A percentile compares a stretch with the other conserved stretches of the same genome.
phyloP scores from a whole-genome alignment of 2,797 vertebrate species.

The Peromyscus eremicus region DNA sequence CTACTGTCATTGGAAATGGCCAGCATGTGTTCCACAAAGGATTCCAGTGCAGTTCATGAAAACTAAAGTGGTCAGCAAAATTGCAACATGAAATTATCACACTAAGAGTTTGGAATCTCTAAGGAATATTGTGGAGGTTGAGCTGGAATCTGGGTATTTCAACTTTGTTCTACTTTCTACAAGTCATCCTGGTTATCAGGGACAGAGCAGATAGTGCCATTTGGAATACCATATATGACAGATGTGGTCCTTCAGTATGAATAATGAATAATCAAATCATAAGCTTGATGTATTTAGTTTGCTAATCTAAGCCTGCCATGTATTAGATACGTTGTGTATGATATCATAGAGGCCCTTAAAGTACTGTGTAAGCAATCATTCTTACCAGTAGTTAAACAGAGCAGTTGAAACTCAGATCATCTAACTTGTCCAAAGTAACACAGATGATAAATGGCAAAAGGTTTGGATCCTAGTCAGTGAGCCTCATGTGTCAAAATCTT shows the following conservation, averaged over 20 bases:
- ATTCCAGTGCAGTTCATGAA: background rate
- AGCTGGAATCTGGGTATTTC: background rate
- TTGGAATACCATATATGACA: background rate
- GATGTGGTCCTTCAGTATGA: background rate
- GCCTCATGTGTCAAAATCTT: background rate
- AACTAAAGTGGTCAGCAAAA: background rate
- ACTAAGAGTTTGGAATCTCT: background rate
- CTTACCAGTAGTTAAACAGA: background rate
- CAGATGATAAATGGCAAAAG: background rate
- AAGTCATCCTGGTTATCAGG: background rate
- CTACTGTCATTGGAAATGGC: background rate
- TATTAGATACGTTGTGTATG: background rate
- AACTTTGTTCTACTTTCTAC: background rate
- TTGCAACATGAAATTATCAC: background rate
- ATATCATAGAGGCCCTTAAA: background rate
- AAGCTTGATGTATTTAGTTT: background rate
- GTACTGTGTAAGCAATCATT: background rate
- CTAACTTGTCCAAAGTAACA: background rate
- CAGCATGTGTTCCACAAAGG: background rate
- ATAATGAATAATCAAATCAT: background rate
- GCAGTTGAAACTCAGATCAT: background rate
- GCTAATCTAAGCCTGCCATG: background rate
- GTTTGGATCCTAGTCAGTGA: background rate
- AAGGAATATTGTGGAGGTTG: background rate
- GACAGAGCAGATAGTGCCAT: background rate